Percentiles rank a stretch among this genome's conserved stretches.
Conservation (phyloP, 2,888 invertebrate species). For the Lasioglossum oenotherae region DNA sequence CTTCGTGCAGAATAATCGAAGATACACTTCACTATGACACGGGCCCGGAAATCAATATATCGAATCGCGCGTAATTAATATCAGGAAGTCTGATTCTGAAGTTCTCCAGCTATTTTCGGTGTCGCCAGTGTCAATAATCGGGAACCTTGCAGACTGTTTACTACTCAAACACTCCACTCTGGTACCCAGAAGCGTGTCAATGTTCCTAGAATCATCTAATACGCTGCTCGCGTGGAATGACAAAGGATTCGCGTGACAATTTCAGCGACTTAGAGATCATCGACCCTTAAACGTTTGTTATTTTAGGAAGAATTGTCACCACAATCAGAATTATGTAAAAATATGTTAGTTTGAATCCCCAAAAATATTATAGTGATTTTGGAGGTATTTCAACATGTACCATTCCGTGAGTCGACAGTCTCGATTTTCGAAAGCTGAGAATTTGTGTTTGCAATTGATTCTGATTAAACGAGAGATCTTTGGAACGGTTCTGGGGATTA, state of each 20-base stretch:
- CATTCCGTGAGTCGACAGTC: not conserved
- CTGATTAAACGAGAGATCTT: not conserved
- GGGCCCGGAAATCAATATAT: not conserved
- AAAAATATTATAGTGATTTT: not conserved
- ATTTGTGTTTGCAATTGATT: not conserved
- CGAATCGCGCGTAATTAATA: not conserved
- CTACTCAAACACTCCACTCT: not conserved
- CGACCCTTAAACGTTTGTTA: constrained; percentile 24
- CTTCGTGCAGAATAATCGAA: not conserved
- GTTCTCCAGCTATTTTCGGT: not conserved
- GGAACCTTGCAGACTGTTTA: constrained; percentile 18
- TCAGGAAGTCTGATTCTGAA: not conserved
- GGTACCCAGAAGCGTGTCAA: constrained; percentile 10
- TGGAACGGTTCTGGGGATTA: not conserved
- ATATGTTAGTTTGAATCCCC: not conserved
- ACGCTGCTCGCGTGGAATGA: not conserved
- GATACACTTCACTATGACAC: not conserved
- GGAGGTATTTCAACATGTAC: not conserved
- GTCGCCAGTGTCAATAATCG: not conserved
- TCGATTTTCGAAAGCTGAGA: not conserved
- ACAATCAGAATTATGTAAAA: not conserved
- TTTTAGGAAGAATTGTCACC: not conserved
- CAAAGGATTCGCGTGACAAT: constrained; percentile 37
- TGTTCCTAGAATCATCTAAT: not conserved
- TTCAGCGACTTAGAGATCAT: constrained; percentile 56